A percentile compares a stretch with the other conserved stretches of the same genome.
phyloP scores from a whole-genome alignment of 2,797 vertebrate genomes.

The Cyprinodon diabolis region DNA sequence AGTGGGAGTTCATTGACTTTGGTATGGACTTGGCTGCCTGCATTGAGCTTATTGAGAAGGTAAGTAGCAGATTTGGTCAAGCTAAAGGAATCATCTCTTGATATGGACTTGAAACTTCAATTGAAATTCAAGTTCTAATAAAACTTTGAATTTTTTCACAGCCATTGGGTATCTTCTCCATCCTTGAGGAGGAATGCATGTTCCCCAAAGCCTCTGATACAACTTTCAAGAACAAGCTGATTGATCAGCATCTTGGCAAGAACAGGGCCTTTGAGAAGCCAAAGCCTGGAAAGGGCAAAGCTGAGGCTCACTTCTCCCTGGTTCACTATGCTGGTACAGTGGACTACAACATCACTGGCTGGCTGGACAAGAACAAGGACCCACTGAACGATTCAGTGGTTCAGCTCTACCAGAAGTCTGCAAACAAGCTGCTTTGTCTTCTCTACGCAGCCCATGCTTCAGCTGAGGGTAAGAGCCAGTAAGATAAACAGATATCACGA shows the following conservation, averaged over 20 bases:
- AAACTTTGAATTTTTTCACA: no score
- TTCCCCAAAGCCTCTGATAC: constrained; percentile 81
- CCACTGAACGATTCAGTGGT: constrained; percentile 86
- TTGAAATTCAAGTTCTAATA: no score
- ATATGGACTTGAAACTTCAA: no score
- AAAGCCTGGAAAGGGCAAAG: constrained; percentile 86
- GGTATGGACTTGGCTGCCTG: constrained; percentile 85
- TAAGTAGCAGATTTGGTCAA: no score
- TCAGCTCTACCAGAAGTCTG: constrained; percentile 88
- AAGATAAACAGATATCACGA: no score
- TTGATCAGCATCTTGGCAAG: constrained; percentile 85
- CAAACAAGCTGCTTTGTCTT: constrained; percentile 83
- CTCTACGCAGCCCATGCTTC: constrained; percentile 66
- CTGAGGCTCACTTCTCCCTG: constrained; percentile 86
- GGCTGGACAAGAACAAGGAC: constrained; percentile 92
- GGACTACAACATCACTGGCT: constrained; percentile 85
- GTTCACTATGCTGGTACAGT: constrained; percentile 89
- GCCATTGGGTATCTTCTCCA: neutral
- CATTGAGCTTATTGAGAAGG: constrained; percentile 91
- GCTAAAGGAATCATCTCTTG: no score
- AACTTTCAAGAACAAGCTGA: constrained; percentile 87
- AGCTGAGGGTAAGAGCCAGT: constrained; percentile 83
- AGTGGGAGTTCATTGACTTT: constrained; percentile 81
- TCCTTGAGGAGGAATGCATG: constrained; percentile 56
- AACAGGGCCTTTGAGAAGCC: constrained; percentile 82